Evolutionary conservation across 2,888 invertebrate species (phyloP).

Genomic region (Camptogramma bilineatum): DNA sequence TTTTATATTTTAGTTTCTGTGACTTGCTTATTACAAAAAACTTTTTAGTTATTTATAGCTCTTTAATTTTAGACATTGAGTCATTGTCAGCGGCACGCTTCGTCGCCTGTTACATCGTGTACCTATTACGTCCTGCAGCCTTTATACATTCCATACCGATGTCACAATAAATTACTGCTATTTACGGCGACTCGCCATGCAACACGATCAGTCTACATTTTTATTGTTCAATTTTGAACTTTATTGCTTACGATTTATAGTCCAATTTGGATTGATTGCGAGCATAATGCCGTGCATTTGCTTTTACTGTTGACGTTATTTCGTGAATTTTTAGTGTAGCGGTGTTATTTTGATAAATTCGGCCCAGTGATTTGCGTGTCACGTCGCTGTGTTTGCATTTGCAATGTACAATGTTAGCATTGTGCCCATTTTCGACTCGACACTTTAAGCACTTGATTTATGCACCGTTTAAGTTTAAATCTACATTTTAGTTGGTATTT

Average conservation of each 20-base stretch:
- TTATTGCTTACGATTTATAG: constrained; percentile 57
- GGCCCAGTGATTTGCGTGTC: constrained; percentile 30
- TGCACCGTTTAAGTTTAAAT: constrained; percentile 25
- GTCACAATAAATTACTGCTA: constrained; percentile 54
- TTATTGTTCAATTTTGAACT: constrained; percentile 67
- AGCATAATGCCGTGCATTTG: constrained; percentile 58
- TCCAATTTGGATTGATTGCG: constrained; percentile 56
- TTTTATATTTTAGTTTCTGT: too few species aligned
- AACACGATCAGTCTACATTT: constrained; percentile 46
- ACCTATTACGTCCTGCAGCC: constrained; percentile 2
- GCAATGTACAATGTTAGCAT: constrained; percentile 28
- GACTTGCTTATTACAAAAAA: too few species aligned
- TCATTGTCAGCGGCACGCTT: not conserved
- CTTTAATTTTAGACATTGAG: too few species aligned
- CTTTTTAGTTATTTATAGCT: too few species aligned
- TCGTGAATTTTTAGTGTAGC: constrained; percentile 34
- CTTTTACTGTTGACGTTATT: constrained; percentile 42
- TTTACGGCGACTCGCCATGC: constrained; percentile 46
- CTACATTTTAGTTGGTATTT: constrained; percentile 27
- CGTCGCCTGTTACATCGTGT: constrained; percentile 7
- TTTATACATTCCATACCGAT: constrained; percentile 44
- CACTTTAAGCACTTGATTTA: constrained; percentile 34
- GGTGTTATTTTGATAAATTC: constrained; percentile 39
- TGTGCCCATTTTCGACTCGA: constrained; percentile 29
- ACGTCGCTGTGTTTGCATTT: constrained; percentile 18